These are phyloP conservation scores for Eurosta solidaginis DNA, from an alignment of 1,140 invertebrate species.

Conservation along the genomic window DNA sequence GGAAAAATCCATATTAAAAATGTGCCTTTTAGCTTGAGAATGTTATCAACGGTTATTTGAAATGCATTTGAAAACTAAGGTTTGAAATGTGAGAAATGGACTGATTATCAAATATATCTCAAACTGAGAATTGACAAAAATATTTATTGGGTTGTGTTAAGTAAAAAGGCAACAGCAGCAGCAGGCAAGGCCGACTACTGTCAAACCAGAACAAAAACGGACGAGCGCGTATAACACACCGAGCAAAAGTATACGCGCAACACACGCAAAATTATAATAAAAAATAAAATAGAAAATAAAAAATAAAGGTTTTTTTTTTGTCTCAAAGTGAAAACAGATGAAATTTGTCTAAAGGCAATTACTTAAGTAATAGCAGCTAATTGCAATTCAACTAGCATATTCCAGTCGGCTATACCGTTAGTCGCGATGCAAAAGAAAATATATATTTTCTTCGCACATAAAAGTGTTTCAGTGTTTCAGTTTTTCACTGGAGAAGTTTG, in stretches of 20 bases:
- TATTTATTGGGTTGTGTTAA: neutral
- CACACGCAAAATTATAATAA: conserved; percentile 7
- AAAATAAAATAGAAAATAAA: neutral
- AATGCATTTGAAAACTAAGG: too few relatives aligned
- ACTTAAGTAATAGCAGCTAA: neutral
- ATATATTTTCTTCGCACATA: too few relatives aligned
- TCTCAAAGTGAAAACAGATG: neutral
- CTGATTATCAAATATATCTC: too few relatives aligned
- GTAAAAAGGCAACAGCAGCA: conserved; percentile 1
- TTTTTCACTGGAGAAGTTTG: neutral
- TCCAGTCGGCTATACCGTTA: neutral
- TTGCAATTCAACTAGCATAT: neutral
- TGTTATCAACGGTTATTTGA: too few relatives aligned
- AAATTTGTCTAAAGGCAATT: neutral
- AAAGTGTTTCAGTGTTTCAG: neutral
- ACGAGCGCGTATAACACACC: neutral
- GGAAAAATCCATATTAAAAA: too few relatives aligned
- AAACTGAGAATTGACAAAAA: too few relatives aligned
- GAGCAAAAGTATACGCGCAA: neutral
- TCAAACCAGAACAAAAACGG: conserved; percentile 12
- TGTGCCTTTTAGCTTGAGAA: too few relatives aligned
- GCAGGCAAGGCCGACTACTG: too few relatives aligned
- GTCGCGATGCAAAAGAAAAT: too few relatives aligned
- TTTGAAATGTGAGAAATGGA: too few relatives aligned
- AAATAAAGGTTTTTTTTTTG: neutral